These are phyloP conservation scores for Trematocara unimaculatum DNA, from an alignment of 2,113 vertebrate genomes.

Conservation along the genomic window DNA sequence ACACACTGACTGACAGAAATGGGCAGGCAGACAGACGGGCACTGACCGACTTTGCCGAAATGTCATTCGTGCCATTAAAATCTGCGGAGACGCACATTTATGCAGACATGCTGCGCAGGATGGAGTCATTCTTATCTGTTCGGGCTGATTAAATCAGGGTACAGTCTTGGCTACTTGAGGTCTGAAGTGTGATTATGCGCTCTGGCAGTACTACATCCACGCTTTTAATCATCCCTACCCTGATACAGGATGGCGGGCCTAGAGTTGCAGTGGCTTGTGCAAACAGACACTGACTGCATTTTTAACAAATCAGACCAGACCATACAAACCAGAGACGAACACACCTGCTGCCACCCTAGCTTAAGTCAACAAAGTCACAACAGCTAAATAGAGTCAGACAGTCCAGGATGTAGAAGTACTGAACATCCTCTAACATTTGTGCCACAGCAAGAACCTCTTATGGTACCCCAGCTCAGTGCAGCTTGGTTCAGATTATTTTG, in stretches of 20 bases:
- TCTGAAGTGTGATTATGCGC: slow-evolving; percentile 6
- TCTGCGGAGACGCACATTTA: not conserved
- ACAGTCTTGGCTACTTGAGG: not conserved
- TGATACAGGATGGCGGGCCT: not conserved
- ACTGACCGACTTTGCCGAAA: not conserved
- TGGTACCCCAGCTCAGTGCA: not conserved
- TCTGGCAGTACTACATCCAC: not conserved
- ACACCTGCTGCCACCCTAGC: slow-evolving; percentile 9
- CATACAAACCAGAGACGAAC: not conserved
- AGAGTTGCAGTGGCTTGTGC: slow-evolving; percentile 1
- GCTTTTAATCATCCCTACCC: not conserved
- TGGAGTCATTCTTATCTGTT: not conserved
- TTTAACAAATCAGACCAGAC: not conserved
- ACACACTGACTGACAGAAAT: not conserved
- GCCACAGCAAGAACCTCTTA: not conserved
- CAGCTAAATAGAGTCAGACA: not conserved
- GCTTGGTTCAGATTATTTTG: not conserved
- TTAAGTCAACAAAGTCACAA: slow-evolving; percentile 7
- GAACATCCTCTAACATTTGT: not conserved
- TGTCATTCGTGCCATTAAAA: not conserved
- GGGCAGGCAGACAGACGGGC: not conserved
- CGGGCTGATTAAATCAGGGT: not conserved
- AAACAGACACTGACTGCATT: slow-evolving; percentile 12
- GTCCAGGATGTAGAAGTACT: not conserved
- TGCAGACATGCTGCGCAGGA: not conserved